phyloP scores from a whole-genome alignment of 2,888 invertebrate species.

The Gonocerus acuteangulatus region DNA sequence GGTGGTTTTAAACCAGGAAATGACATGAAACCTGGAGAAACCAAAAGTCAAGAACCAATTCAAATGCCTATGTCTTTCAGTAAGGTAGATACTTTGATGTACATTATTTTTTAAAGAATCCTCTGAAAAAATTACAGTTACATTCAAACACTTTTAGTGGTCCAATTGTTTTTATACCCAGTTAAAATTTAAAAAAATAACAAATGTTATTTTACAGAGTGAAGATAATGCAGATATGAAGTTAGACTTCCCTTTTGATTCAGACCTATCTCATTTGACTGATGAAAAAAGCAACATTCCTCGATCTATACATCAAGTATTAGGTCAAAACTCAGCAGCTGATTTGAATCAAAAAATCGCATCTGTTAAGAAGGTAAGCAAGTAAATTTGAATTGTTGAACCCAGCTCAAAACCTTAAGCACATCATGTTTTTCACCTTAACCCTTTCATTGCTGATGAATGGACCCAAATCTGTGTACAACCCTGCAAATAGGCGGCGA shows the following conservation, averaged over 20 bases:
- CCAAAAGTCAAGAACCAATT: slow-evolving; percentile 35
- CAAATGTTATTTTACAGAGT: slow-evolving; percentile 30
- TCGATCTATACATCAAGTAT: slow-evolving; percentile 56
- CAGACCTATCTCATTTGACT: slow-evolving; percentile 66
- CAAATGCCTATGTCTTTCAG: slow-evolving; percentile 63
- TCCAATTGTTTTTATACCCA: neutral
- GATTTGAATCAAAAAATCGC: slow-evolving; percentile 91
- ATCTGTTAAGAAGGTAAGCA: slow-evolving; percentile 69
- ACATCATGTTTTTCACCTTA: neutral
- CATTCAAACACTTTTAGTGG: neutral
- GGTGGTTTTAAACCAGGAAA: slow-evolving; percentile 35
- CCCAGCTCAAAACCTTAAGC: no score
- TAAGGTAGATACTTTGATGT: slow-evolving; percentile 40
- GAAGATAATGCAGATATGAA: slow-evolving; percentile 83
- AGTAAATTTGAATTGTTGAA: no score
- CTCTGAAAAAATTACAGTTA: neutral
- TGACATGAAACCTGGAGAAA: slow-evolving; percentile 34
- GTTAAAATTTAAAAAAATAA: neutral
- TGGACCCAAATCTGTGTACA: no score
- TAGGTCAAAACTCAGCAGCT: slow-evolving; percentile 64
- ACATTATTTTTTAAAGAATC: neutral
- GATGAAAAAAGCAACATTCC: slow-evolving; percentile 59
- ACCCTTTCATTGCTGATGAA: neutral
- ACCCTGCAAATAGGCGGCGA: no score
- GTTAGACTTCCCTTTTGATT: slow-evolving; percentile 82